Base-by-base conservation (phyloP, 1,140 invertebrate genomes). In the Lerema accius region DNA sequence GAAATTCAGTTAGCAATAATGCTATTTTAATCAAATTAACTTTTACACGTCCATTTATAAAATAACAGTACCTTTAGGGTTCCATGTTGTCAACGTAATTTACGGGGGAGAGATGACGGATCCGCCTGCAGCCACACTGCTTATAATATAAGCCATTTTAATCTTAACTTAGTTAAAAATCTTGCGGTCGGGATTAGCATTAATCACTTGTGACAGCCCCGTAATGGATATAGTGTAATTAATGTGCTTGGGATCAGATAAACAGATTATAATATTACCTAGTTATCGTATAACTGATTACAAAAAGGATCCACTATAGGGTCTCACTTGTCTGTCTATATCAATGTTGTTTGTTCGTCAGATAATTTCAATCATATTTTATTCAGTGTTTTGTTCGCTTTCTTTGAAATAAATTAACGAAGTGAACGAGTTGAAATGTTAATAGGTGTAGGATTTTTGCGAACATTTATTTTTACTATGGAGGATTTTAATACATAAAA, bases 101-200 rank as follows among this genome's bases (percentile, higher is more conserved):
- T 86, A 68, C 68, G 63, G 69, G 76, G 82, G 84, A 79, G 82
- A 78, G 82, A 89, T 86, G 88, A 89, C 80, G 76, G 83, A 87
- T 87, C 76, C 84, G 83, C 78, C 82, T 75, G 67, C 64, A 75
- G 78, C 78, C 74, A 53, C 68, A 53, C 60, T 71, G 78, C 84
- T 83, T 84, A 82, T 82, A 82, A 84, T 82, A 85, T 84, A 84
- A 90, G 86, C 86, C 82, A 89, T 89, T 87, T 86, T 90, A 90
- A 88, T 89, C 84, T 88, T 86, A 88, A 89, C 84, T 89, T 83
- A 86, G 82, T 88, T 89, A 90, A 89, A 89, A 89, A 89, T 89
- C 86, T 89, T 85, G 84, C 87, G 77, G 72, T 79, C 80, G 73
- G 80, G 84, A 83, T 85, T 84, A 83, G 62, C 86, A 88, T 90